Base-by-base conservation (phyloP, 1,140 invertebrate species). In the Augochlora pura region DNA sequence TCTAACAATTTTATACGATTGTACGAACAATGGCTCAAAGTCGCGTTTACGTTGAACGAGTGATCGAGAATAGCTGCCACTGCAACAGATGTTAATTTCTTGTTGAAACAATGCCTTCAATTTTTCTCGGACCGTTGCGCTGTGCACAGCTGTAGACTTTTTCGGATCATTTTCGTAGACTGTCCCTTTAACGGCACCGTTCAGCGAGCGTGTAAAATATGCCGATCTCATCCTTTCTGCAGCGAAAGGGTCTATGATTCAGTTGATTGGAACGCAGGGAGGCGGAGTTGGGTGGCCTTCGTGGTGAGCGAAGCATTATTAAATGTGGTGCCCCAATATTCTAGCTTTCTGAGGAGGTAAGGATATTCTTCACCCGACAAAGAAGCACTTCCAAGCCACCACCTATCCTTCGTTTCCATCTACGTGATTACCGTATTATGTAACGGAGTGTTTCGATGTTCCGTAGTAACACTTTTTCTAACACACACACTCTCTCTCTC, bases 301-400 rank as follows among this genome's bases (percentile, higher is more conserved):
- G 84, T 81, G 84, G 78, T 83, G 75, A 89, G 88, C 73, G 83
- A 91, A 90, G 88, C 88, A 86, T 92, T 87, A 92, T 92, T 93
- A 91, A 92, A 92, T 88, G 90, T 91, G 90, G 89, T 91, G 86
- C 91, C 90, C 90, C 89, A 84, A 92, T 93, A 92, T 93, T 93
- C 91, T 93, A 93, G 92, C 92, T 93, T 92, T 88, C 92, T 91
- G 92, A 93, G 89, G 92, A 93, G 92, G 92, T 93, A 93, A 93
- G 92, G 91, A 93, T 91, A 91, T 92, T 89, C 88, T 88, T 91
- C 90, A 89, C 90, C 91, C 81, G 84, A 83, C 90, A 88, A 87
- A 89, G 91, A 90, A 90, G 90, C 90, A 92, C 91, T 91, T 93
- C 89, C 89, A 89, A 92, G 88, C 89, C 87, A 92, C 88, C 87